Base-by-base conservation (phyloP, 1,140 invertebrate genomes). In the Trachymyrmex cornetzi region DNA sequence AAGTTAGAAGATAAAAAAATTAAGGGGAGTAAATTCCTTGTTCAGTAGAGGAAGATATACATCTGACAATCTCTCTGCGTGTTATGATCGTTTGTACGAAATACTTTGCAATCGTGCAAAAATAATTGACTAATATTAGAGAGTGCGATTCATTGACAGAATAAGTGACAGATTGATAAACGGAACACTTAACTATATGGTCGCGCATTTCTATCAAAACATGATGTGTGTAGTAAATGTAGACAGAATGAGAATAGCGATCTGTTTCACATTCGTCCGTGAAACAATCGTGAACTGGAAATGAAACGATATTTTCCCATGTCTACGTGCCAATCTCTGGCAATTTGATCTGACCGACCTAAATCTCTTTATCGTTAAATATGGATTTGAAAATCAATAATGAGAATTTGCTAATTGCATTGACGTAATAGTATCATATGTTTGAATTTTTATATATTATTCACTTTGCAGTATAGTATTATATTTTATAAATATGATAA, bases 331-430 rank as follows among this genome's bases (percentile, higher is more conserved):
- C 66, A 61, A 69, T 85, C 57, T 50, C 74, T 66, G 30, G 55
- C 38, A 72, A 48, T 74, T 82, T 74, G 79, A 71, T 57, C 66
- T 50, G 27, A 22, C 59, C 59, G 48, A 63, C 57, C 53, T 50
- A 67, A 22, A 67, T 82, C 71, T 79, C 24, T n/a, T 77, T 57
- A 9, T 53, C 53, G 59, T 85, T 74, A 77, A 74, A 50, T 77
- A 55, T 24, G 24, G 0, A 14, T 9, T 48, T n/a, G 59, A 81
- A 89, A 89, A 81, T 81, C 53, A 24, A 66, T 80, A 53, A 69
- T n/a, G 48, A 57, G 57, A 80, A 88, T 69, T 88, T 57, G 34
- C 74, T 88, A 89, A 89, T 88, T 69, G 14, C 67, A 63, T 24
- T 5, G 27, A 75, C 14, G 24, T 48, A 34, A 82, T 59, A 38